These are phyloP conservation scores for Diarsia mendica DNA, from an alignment of 2,888 invertebrate species.

Conservation along the genomic window DNA sequence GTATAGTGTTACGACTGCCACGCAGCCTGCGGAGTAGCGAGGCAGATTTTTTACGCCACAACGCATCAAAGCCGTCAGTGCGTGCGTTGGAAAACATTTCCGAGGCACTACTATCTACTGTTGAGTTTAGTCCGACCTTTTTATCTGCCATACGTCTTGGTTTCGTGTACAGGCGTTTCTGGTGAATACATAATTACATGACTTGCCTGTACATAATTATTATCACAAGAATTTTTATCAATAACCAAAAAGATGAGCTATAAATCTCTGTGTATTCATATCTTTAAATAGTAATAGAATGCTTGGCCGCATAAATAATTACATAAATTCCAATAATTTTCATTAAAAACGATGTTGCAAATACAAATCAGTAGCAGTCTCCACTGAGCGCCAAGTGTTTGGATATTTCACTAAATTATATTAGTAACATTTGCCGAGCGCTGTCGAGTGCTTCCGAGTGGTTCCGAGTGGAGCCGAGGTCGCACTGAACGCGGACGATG, in stretches of 20 bases:
- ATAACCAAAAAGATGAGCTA: neutral
- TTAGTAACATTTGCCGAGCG: slow-evolving; percentile 40
- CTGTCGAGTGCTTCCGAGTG: slow-evolving; percentile 12
- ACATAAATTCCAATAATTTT: neutral
- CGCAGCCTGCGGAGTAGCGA: too few species aligned
- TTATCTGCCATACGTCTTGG: neutral
- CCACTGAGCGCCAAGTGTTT: slow-evolving; percentile 43
- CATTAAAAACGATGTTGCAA: neutral
- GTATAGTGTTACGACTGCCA: too few species aligned
- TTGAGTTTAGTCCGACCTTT: too few species aligned
- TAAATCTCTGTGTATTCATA: neutral
- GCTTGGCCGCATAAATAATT: neutral
- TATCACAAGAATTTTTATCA: neutral
- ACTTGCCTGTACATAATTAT: neutral
- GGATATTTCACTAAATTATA: slow-evolving; percentile 60
- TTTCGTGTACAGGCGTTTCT: neutral
- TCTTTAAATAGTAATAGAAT: neutral
- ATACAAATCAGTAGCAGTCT: slow-evolving; percentile 40
- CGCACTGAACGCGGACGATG: slow-evolving; percentile 17
- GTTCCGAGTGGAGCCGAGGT: slow-evolving; percentile 31
- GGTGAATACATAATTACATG: neutral
- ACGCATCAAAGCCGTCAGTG: too few species aligned
- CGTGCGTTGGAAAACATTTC: too few species aligned
- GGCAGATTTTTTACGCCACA: too few species aligned
- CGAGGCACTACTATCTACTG: too few species aligned